Conservation (phyloP, 2,888 invertebrate species). For the Steinernema hermaphroditum region DNA sequence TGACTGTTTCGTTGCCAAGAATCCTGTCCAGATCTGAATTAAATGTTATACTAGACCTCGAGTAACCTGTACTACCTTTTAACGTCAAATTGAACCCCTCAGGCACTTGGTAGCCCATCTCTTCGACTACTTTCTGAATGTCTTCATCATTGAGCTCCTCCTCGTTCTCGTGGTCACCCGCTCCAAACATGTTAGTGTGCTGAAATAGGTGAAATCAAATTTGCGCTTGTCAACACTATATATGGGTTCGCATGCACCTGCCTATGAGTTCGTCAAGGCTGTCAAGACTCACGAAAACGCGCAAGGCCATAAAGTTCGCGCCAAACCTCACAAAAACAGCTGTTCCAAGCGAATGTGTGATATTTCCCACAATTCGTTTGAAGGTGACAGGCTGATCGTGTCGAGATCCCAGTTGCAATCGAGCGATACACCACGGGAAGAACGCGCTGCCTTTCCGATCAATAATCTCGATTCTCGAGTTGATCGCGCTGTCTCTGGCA, state of each 20-base stretch:
- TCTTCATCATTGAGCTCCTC: conserved; percentile 7
- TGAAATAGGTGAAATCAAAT: too few relatives aligned
- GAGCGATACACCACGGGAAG: neutral
- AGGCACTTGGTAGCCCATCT: conserved; percentile 28
- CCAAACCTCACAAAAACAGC: neutral
- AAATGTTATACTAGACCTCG: neutral
- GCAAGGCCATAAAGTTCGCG: neutral
- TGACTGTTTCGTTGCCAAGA: neutral
- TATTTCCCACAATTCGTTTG: neutral
- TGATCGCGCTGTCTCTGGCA: conserved; percentile 15
- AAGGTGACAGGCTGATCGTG: neutral
- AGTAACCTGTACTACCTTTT: neutral
- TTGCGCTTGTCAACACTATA: too few relatives aligned
- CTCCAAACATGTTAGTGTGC: too few relatives aligned
- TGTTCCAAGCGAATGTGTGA: neutral
- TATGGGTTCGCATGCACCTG: too few relatives aligned
- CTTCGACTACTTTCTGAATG: neutral
- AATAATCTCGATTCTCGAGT: neutral
- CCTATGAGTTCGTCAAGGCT: too few relatives aligned
- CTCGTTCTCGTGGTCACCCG: neutral
- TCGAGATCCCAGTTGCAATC: neutral
- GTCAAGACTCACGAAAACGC: neutral
- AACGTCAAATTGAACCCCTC: conserved; percentile 5
- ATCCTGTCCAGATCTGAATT: neutral
- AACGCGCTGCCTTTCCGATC: neutral